Base-by-base conservation (phyloP, 2,113 vertebrate genomes). In the Ophiodon elongatus region DNA sequence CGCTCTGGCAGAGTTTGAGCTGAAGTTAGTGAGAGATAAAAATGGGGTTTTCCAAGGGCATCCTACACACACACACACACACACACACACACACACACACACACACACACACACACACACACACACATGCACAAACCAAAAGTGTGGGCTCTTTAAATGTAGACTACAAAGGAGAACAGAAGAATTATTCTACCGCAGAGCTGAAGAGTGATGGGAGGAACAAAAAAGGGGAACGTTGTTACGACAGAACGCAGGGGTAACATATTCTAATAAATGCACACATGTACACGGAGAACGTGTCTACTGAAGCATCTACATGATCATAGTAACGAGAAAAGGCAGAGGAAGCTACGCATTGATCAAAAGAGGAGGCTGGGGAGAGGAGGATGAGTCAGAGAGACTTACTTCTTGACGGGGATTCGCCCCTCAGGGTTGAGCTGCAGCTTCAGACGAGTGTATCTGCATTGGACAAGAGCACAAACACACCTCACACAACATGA, bases 321-420 rank as follows among this genome's bases (percentile, higher is more conserved):
- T 54, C 19, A 50, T 31, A 60, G 72, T 52, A 45, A 57, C 2
- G 19, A 21, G 14, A 73, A 57, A 77, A 65, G 39, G 80, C 62
- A 47, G 77, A 60, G 69, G 0, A 77, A 80, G 67, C 68, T 11
- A 50, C 25, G 31, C 39, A 79, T 52, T 73, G 71, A 87, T 83
- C 77, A 89, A 80, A 88, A 87, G 79, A 73, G 73, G 35, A 29
- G 33, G 66, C 68, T 76, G 52, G 57, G 31, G 35, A 79, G 64
- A 37, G 52, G 60, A 1, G 80, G 67, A 77, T 83, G 85, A 89
- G 88, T 88, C 90, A 89, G 17, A 4, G 13, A 65, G 87, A 95
- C 97, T 97, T 96, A 99, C 98, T 98, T 99, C 95, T 99, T 99
- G 84, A 99, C 96, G 88, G 97, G 97, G 94, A 99, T 98, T 80